Conservation (phyloP, 2,113 vertebrate species). For the Hystrix cristata region DNA sequence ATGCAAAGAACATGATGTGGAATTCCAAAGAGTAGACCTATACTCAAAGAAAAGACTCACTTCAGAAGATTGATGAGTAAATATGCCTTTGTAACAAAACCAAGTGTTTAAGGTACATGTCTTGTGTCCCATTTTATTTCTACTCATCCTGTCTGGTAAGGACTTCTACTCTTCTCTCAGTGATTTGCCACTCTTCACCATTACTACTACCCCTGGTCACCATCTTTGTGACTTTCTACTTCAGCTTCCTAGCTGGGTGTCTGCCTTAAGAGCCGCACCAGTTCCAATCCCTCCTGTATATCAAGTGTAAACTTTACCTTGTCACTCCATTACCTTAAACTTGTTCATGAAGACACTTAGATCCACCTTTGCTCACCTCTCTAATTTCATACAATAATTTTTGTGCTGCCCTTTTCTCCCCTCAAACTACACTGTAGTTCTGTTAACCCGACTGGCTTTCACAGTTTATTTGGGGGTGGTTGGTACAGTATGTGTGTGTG, state of each 20-base stretch:
- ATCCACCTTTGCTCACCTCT: background rate
- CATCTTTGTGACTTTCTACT: background rate
- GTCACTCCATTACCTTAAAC: background rate
- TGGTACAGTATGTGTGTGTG: no score
- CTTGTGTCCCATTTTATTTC: background rate
- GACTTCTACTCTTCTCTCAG: background rate
- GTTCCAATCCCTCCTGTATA: background rate
- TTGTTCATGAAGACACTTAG: background rate
- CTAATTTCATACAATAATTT: background rate
- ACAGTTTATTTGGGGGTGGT: background rate
- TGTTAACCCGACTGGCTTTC: background rate
- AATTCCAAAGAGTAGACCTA: background rate
- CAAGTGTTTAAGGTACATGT: background rate
- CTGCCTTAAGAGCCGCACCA: background rate
- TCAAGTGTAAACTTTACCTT: background rate
- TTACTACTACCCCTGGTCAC: background rate
- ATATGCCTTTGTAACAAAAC: background rate
- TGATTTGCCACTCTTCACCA: background rate
- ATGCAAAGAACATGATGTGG: background rate
- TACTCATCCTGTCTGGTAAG: background rate
- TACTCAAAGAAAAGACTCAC: background rate
- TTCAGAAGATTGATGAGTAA: background rate
- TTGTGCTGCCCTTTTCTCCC: background rate
- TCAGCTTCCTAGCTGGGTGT: background rate
- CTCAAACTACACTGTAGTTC: fast-evolving